Conservation (phyloP, 1,140 invertebrate genomes). For the Conus ventricosus region DNA sequence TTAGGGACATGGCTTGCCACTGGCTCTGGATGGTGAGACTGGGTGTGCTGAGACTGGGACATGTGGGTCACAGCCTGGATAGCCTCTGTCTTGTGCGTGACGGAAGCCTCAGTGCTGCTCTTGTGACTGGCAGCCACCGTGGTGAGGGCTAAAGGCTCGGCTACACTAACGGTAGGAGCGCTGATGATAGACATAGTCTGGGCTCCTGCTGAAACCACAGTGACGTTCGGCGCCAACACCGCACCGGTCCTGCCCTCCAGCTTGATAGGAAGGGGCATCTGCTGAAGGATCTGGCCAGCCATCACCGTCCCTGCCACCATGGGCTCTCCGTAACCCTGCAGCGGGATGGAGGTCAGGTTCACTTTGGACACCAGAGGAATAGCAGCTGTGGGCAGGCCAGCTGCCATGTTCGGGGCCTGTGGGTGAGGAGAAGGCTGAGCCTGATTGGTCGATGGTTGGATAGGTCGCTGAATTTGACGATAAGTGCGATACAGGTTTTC, state of each 20-base stretch:
- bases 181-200: background rate
- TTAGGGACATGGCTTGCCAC: background rate
- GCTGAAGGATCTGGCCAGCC: conserved; percentile 29
- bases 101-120: background rate
- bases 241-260: background rate
- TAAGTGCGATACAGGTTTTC: conserved; percentile 69
- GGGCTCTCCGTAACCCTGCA: conserved; percentile 13
- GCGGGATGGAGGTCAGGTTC: conserved; percentile 19
- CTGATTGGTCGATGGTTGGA: background rate
- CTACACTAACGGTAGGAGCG: background rate
- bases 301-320: conserved; percentile 16
- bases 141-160: background rate
- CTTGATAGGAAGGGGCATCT: conserved; percentile 31
- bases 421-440: background rate
- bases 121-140: background rate
- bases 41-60: background rate
- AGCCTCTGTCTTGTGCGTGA: background rate
- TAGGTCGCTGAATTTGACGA: conserved; percentile 51
- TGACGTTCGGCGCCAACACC: background rate
- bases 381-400: background rate
- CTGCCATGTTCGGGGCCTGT: background rate
- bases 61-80: background rate
- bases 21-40: background rate
- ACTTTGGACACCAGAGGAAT: conserved; percentile 22
- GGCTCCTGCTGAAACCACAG: background rate